Base-by-base conservation (phyloP, 2,888 invertebrate species). In the Cataglyphis livida region DNA sequence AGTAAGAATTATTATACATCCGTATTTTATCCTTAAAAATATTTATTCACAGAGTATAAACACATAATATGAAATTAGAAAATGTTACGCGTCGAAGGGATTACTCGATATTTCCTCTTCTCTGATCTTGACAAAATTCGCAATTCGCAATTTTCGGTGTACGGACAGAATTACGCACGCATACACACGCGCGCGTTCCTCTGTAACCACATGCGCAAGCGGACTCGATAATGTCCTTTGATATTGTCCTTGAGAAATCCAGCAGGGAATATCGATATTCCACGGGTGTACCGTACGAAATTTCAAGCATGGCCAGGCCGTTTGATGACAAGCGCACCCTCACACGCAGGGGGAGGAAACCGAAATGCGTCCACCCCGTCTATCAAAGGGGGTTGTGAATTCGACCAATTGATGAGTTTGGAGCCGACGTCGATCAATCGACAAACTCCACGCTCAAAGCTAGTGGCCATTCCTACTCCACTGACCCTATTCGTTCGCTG, bases 241-340 rank as follows among this genome's bases (percentile, higher is more conserved):
- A 90, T 90, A 87, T 90, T 84, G 85, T 88, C 87, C 90, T 90
- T 89, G 85, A 87, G 87, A 88, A 90, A 89, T 88, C 74, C 84
- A 62, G 85, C 79, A 64, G 84, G 83, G 85, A 87, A 90, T 88
- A 90, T 90, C 90, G 91, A 92, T 91, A 92, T 91, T 91, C 88
- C 88, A 76, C 84, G 86, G 88, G 35, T 88, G 88, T 90, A 90
- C 89, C 85, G 85, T 86, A 88, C 88, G 87, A 90, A 92, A 92
- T 92, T 92, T 92, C 91, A 91, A 91, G 93, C 91, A 90, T 91
- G 91, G 91, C 91, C 91, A 92, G 90, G 82, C 88, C 88, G 89
- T 91, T 92, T 92, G 91, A 93, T 92, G 92, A 91, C 92, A 91
- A 90, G 89, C 90, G 89, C 88, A 89, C 88, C 87, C 90, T 88